Percentiles rank a stretch among this genome's conserved stretches.
phyloP scores from a whole-genome alignment of 2,888 invertebrate genomes.

The Synergus laeviventris region DNA sequence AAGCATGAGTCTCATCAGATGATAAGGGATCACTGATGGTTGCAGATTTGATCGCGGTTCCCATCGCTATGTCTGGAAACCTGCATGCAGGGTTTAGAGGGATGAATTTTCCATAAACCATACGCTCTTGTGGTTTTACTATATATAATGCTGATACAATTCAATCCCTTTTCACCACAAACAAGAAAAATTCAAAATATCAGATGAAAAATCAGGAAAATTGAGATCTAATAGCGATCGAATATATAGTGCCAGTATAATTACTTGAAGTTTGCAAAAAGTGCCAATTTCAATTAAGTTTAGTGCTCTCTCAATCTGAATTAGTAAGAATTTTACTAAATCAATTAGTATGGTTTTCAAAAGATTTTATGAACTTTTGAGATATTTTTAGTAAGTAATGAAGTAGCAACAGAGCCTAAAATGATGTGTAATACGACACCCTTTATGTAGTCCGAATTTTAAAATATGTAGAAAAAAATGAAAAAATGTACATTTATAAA shows the following conservation, averaged over 20 bases:
- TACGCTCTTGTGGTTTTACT: constrained; percentile 1
- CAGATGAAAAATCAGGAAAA: not conserved
- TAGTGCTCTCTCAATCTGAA: no score
- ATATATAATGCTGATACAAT: not conserved
- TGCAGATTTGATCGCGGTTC: constrained; percentile 2
- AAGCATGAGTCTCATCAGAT: constrained; percentile 8
- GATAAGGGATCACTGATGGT: constrained; percentile 25
- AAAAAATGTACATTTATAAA: no score
- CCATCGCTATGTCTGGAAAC: not conserved
- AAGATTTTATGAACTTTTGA: no score
- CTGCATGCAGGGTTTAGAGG: not conserved
- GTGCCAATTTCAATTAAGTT: no score
- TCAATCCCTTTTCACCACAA: not conserved
- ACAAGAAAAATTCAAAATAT: not conserved
- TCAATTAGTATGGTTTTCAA: no score
- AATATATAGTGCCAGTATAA: not conserved
- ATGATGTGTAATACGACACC: no score
- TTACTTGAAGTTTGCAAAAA: no score
- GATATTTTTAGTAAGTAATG: no score
- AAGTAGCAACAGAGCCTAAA: no score
- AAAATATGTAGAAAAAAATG: no score
- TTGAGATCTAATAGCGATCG: not conserved
- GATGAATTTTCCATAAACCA: constrained; percentile 6
- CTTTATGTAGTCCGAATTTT: no score
- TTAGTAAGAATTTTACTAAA: no score